Evolutionary conservation across 2,888 invertebrate genomes (phyloP), one percentile per base, ranked within the genome.

Genomic region (Polyommatus icarus): DNA sequence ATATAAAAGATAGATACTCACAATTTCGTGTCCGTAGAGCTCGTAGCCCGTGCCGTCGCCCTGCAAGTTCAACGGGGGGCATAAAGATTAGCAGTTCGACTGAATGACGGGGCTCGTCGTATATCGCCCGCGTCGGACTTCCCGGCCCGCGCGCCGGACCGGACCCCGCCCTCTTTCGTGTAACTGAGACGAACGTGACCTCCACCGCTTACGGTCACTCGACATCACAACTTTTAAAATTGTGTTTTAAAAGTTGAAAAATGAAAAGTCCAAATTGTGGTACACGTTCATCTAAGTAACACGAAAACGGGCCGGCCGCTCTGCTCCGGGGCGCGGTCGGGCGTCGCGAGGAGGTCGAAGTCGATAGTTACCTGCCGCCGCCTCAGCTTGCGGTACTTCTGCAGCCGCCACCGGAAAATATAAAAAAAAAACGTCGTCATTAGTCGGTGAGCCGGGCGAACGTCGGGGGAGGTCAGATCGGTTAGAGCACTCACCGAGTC

Each of bases 321-420:
- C 15, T 8, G 40, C 40, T 8, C 40, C 54, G 54, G 54, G 18
- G 15, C 54, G 36, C 71, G 75, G 2, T 36, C 18, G 54, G 50
- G 71, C n/a, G 78, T 50, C 36, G 40, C n/a, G n/a, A 0, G 29
- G 67, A 18, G 67, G 32, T 12, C 29, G 76, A 85, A 85, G 82
- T 89, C 80, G 88, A 92, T 94, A 95, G 91, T 91, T 95, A 97
- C 97, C 96, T 97, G 97, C 92, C 97, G 95, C 89, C 97, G 94
- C 89, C 97, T 95, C 85, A 97, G 95, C 91, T 97, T 97, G 95
- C 97, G 96, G 95, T 97, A 97, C 95, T 97, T 97, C 97, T 97
- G 95, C 85, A 40, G 10, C 78, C 40, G 50, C 79, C 80, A 61
- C 79, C 78, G 76, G 59, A 36, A 71, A 78, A 8, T 61, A 20